These are phyloP conservation scores for Telenomus remus DNA, from an alignment of 1,140 invertebrate species.

Conservation along the genomic window DNA sequence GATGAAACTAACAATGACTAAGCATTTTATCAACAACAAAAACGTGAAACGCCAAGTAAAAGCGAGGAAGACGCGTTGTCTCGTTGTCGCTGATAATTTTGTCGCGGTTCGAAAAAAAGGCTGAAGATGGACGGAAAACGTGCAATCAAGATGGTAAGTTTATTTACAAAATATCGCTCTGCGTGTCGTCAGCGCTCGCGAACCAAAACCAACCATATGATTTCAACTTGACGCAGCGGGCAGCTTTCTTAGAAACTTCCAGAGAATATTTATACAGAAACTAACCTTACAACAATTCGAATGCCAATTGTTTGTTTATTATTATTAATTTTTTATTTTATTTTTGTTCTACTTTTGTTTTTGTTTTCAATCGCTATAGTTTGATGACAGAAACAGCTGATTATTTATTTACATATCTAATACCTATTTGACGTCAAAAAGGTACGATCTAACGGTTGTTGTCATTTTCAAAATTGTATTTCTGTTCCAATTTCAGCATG, in stretches of 20 bases:
- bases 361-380: too few species aligned
- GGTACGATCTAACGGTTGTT: too few species aligned
- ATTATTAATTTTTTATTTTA: too few species aligned
- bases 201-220: neutral
- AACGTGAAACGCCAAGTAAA: constrained; percentile 62
- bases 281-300: too few species aligned
- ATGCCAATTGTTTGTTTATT: too few species aligned
- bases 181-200: neutral
- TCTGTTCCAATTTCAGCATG: neutral
- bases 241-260: too few species aligned
- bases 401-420: too few species aligned
- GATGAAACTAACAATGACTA: constrained; percentile 64
- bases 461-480: neutral
- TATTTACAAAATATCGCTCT: constrained; percentile 5
- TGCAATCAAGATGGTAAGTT: constrained; percentile 68
- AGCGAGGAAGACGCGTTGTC: constrained; percentile 23
- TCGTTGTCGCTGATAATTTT: constrained; percentile 18
- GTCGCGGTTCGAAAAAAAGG: constrained; percentile 20
- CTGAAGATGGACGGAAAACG: constrained; percentile 66
- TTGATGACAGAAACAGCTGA: too few species aligned
- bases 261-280: too few species aligned
- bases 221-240: too few species aligned
- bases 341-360: too few species aligned
- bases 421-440: too few species aligned
- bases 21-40: constrained; percentile 65